Percentiles rank a stretch among this genome's conserved stretches.
These are phyloP conservation scores for Triplophysa dalaica DNA, from an alignment of 2,113 vertebrate genomes.

Conservation along the genomic window DNA sequence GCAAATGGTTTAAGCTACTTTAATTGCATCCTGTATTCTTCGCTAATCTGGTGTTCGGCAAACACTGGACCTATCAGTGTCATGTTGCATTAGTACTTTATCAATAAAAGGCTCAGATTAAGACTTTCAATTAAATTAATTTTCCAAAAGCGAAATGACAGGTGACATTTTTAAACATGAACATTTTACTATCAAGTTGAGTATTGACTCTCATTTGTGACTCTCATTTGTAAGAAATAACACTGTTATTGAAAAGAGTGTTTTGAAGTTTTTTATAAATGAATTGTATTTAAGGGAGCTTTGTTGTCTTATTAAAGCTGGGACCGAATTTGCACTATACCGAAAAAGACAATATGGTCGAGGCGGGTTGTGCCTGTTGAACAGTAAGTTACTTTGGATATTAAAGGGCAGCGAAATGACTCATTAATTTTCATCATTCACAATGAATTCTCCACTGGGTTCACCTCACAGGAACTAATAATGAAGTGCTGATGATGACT, in stretches of 20 bases:
- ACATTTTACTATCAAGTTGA: background rate
- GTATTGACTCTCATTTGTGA: background rate
- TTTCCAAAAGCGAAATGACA: background rate
- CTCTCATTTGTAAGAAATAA: background rate
- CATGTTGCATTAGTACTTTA: background rate
- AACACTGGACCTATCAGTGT: background rate
- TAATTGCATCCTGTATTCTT: constrained; percentile 16
- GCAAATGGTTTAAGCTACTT: constrained; percentile 38
- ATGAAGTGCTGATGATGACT: background rate
- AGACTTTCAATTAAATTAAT: background rate
- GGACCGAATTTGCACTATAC: too few species aligned
- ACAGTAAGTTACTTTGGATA: background rate
- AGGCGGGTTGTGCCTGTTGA: background rate
- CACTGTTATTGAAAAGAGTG: too few species aligned
- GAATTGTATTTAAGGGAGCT: background rate
- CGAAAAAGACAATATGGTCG: too few species aligned
- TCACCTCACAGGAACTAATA: background rate
- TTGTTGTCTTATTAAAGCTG: background rate
- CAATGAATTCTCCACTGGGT: background rate
- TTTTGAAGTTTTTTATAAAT: background rate
- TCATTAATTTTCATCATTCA: background rate
- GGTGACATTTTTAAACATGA: background rate
- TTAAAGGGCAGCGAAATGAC: background rate
- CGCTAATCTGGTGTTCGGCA: constrained; percentile 6
- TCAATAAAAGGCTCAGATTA: constrained; percentile 16